A percentile compares a stretch with the other conserved stretches of the same genome.
Conservation (phyloP, 2,797 vertebrate species). For the Parotocinclus haroldoi region DNA sequence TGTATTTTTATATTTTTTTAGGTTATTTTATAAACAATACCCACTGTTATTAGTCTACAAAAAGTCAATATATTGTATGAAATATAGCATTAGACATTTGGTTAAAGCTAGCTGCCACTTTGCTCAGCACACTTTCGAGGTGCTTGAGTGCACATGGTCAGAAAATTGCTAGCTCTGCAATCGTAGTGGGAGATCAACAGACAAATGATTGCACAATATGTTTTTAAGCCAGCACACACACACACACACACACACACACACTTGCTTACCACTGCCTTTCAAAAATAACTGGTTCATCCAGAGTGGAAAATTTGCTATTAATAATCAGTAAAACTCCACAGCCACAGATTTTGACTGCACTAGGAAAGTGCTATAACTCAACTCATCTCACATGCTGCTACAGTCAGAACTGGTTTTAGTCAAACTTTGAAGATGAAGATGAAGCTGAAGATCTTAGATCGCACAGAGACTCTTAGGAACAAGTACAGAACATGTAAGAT, state of each 20-base stretch:
- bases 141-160: slow-evolving; percentile 9
- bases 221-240: neutral
- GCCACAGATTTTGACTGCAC: slow-evolving; percentile 1
- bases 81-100: slow-evolving; percentile 5
- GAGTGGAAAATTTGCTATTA: neutral
- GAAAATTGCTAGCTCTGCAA: slow-evolving; percentile 6
- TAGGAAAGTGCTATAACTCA: slow-evolving; percentile 11
- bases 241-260: neutral
- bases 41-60: too few relatives aligned
- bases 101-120: slow-evolving; percentile 9
- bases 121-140: slow-evolving; percentile 8
- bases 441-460: too few relatives aligned
- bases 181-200: slow-evolving; percentile 9
- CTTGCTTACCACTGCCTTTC: neutral
- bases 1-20: neutral
- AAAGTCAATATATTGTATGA: neutral
- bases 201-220: slow-evolving; percentile 12
- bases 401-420: slow-evolving; percentile 5
- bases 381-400: slow-evolving; percentile 3
- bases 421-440: too few relatives aligned
- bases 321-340: slow-evolving; percentile 14
- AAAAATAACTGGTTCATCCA: neutral
- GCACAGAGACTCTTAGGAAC: too few relatives aligned
- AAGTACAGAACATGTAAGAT: too few relatives aligned
- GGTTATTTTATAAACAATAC: neutral